Base-by-base conservation (phyloP, 2,797 vertebrate species). In the Oceanodroma leucorhoa region DNA sequence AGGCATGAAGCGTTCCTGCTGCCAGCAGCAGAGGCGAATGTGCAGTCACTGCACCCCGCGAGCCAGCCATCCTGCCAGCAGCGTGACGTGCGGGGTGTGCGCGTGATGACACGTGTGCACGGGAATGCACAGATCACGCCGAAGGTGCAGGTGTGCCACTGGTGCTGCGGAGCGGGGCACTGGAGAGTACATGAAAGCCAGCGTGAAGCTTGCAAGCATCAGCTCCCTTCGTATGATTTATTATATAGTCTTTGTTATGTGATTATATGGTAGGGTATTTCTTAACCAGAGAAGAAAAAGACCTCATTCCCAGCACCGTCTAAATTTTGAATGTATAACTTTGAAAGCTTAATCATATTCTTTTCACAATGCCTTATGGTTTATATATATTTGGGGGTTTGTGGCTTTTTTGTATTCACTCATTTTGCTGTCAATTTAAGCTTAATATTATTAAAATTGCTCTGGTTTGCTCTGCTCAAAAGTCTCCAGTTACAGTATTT, bases 311-410 rank as follows among this genome's bases (percentile, higher is more conserved):
- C 86, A 82, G 83, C 62, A 1, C 89, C 43, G 83, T 41, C 88
- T 77, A 9, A 43, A 60, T 93, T 84, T 53, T 32, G 70, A 23
- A 55, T 14, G 48, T 92, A n/a, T 70, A 84, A 85, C 87, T 91
- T 18, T 16, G 67, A 36, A 64, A 84, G 87, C 78, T 95, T 86
- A 88, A 93, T 96, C 87, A 71, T 75, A 41, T 88, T 91, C 87
- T 70, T 89, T 71, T 64, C 95, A 77, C 89, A 57, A 14, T 86
- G 93, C 91, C 8, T 93, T 86, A 30, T 83, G 87, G 82, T 78
- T 95, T 94, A 85, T 91, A 93, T 87, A 81, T 85, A 94, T 95
- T 95, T 93, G 92, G 95, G 89, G 3, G 23, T 65, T 96, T 94
- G 96, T 75, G 93, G 79, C 94, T 86, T 94, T 90, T 93, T 78